Base-by-base conservation (phyloP, 2,797 vertebrate species). In the Gila robusta region DNA sequence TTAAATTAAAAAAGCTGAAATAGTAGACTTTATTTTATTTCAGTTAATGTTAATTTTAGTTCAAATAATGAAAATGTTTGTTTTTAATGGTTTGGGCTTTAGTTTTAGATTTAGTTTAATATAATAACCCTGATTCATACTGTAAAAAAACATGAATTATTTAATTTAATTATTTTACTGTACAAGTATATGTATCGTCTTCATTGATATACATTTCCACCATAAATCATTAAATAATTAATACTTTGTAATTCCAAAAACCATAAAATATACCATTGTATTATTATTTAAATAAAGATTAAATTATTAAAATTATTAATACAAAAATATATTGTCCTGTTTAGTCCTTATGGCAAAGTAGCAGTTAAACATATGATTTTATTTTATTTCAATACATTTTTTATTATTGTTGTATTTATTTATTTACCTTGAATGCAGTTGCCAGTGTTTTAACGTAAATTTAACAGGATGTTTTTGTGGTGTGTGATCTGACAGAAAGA, bases 401-500 rank as follows among this genome's bases (percentile, higher is more conserved):
- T 23, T 56, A 23, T 23, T 56, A 9, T 21, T 72, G 39, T n/a
- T 72, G 17, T 10, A 41, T 47, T 47, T 49, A 52, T 12, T 14
- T 14, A 47, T 59, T 44, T 28, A 79, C 8, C 14, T 47, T 52
- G 4, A 81, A 81, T 0, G 19, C 21, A 70, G 23, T 66, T 54
- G 32, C 2, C 14, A 12, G 44, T 26, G 66, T 32, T 80, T 73
- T 21, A 79, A 7, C 2, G 2, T 44, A 64, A 52, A 52, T 54
- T 35, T 17, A 52, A n/a, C 21, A 37, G n/a, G 32, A 52, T 39
- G 44, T 37, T 69, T 70, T 70, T 70, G 54, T 14, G 37, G 5
- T 52, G 21, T 66, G n/a, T 39, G 79, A 79, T 59, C 76, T 62
- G 76, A 71, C 76, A 72, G 52, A 72, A 14, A 41, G 28, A 74